phyloP scores from a whole-genome alignment of 2,888 invertebrate species.

The Thera obeliscata region DNA sequence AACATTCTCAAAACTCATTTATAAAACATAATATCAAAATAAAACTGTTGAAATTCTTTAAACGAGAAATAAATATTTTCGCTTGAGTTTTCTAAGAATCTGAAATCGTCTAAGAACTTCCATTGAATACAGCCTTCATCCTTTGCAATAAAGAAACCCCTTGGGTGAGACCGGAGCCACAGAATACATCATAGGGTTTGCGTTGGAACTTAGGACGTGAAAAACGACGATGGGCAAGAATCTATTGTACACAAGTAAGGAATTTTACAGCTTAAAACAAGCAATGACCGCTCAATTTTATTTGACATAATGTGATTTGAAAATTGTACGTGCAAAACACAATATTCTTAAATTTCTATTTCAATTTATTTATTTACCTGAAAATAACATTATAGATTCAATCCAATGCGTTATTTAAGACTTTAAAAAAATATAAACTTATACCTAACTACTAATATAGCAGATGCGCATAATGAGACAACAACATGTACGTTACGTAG shows the following conservation, averaged over 20 bases:
- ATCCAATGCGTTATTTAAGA: no score
- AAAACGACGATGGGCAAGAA: not conserved
- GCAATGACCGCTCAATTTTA: not conserved
- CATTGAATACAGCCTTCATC: conserved; percentile 24
- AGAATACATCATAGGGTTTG: conserved; percentile 5
- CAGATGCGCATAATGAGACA: no score
- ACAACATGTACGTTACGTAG: no score
- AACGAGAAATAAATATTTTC: conserved; percentile 1
- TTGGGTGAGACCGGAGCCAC: conserved; percentile 11
- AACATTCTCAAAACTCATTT: no score
- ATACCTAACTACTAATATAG: no score
- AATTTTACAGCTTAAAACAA: conserved; percentile 2
- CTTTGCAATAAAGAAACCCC: conserved; percentile 24
- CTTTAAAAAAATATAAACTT: no score
- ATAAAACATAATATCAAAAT: not conserved
- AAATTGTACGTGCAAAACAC: not conserved
- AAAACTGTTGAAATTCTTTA: not conserved
- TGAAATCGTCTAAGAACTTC: conserved; percentile 20
- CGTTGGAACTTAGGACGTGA: not conserved
- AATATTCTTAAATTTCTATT: no score
- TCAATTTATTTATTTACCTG: no score
- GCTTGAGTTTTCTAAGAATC: conserved; percentile 17
- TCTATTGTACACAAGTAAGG: not conserved
- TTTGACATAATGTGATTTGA: not conserved
- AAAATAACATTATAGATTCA: no score